Base-by-base conservation (phyloP, 2,888 invertebrate species). In the Saturnia japonica region DNA sequence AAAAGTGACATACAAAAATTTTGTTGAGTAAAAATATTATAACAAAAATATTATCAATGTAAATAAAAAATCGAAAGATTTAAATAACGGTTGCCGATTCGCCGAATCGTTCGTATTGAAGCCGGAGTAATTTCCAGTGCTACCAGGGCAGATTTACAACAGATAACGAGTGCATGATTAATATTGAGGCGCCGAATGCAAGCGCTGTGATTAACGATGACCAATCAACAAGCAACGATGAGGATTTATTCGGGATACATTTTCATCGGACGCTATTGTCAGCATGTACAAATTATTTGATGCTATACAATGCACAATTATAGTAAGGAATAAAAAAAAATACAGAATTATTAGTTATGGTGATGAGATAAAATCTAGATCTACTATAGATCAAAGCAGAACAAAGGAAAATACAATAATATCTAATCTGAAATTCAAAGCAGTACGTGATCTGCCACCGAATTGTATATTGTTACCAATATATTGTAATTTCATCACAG, bases 131-230 rank as follows among this genome's bases (percentile, higher is more conserved):
- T 85, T 84, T 84, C 81, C 81, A 78, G 81, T 82, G 74, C 73
- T 77, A 76, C 78, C 79, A 74, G 75, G 69, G 74, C 80, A 83
- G 84, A 85, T 87, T 85, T 82, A 82, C 83, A 83, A 78, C 82
- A 82, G 85, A 85, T 87, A 88, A 88, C 88, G 88, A 87, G 86
- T 84, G 84, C 85, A 86, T 86, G 85, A 89, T 88, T 87, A 87
- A 88, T 87, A 87, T 86, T 85, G 85, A 85, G 80, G 82, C 83
- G 80, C 77, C 79, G 77, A 80, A 80, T 80, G 81, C 80, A 77
- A 78, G 79, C 81, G 80, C 84, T 83, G 87, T 90, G 88, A 90
- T 90, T 89, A 90, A 91, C 87, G 88, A 82, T 79, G 80, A 79
- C 82, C 88, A 87, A 89, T 90, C 87, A 88, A 83, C 86, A 85